These are phyloP conservation scores for Leptinotarsa undecemlineata DNA, from an alignment of 1,140 invertebrate genomes.

Conservation along the genomic window DNA sequence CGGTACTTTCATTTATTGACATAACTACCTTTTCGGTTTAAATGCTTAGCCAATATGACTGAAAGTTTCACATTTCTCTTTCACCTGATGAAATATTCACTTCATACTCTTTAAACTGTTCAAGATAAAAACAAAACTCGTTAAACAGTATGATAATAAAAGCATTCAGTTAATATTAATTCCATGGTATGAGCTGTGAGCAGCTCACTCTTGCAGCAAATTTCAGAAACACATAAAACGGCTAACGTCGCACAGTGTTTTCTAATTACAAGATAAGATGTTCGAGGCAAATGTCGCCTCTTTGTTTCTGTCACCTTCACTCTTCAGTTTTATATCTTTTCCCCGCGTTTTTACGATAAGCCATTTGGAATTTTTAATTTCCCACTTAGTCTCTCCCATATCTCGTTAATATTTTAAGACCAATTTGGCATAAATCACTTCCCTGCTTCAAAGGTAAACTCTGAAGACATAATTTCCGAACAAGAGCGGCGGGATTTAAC, in stretches of 20 bases:
- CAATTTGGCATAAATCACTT: conserved; percentile 28
- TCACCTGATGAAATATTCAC: too few species aligned
- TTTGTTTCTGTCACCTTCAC: conserved; percentile 22
- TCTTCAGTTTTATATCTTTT: neutral
- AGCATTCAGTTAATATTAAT: too few species aligned
- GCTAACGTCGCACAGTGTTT: conserved; percentile 1
- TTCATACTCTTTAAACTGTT: too few species aligned
- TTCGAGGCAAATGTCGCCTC: conserved; percentile 17
- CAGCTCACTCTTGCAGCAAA: neutral
- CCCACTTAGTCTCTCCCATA: conserved; percentile 25
- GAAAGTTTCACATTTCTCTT: too few species aligned
- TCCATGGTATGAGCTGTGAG: neutral
- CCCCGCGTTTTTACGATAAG: conserved; percentile 25
- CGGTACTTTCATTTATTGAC: too few species aligned
- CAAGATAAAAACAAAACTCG: too few species aligned
- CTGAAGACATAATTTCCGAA: neutral
- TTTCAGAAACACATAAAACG: conserved; percentile 26
- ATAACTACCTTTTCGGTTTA: too few species aligned
- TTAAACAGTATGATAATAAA: too few species aligned
- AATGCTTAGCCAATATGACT: too few species aligned
- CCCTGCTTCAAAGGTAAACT: neutral
- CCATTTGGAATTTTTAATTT: conserved; percentile 27
- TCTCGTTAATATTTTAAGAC: conserved; percentile 27
- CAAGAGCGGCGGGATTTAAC: too few species aligned
- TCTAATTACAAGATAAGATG: conserved; percentile 26